Evolutionary conservation across 2,888 invertebrate species (phyloP), one percentile per base, ranked within the genome.

Genomic region (Calameuta idolon): DNA sequence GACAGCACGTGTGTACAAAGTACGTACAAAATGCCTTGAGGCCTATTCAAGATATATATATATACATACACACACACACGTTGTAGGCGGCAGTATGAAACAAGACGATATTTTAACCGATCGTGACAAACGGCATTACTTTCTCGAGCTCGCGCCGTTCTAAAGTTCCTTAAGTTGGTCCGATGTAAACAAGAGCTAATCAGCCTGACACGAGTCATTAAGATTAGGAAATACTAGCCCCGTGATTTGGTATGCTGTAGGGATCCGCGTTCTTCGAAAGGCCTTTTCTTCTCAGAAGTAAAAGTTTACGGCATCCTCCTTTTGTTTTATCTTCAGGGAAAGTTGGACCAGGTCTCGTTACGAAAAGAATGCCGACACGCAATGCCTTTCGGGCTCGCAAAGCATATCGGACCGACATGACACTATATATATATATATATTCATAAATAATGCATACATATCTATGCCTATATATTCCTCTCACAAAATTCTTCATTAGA

Each of bases 121-220:
- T 71, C 31, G 74, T 23, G 37, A 35, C 37, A 35, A 33, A 74
- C 74, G 74, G 37, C 74, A 74, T 35, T 74, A 35, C 74, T 74
- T 74, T 30, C 35, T n/a, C 37, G 30, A n/a, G 31, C 37, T 30
- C 30, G 74, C 33, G 35, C 15, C 74, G 23, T 35, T 74, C 55
- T 74, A 35, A 34, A 35, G 78, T 77, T 77, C 78, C 76, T 71
- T 76, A 69, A 79, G 80, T 80, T 79, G 79, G 78, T 79, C 81
- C 83, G 85, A 86, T 88, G 87, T 89, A 87, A 89, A 89, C 89
- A 88, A 87, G 88, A 77, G 83, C 84, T 87, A 89, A 89, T 89
- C 89, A 86, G 87, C 85, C 81, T 80, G 87, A 89, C 89, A 89
- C 86, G 86, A 85, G 85, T 85, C 87, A 86, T 88, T 89, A 88